A percentile compares a stretch with the other conserved stretches of the same genome.
Evolutionary conservation across 2,113 vertebrate genomes (phyloP).

Genomic region (Corapipo altera): DNA sequence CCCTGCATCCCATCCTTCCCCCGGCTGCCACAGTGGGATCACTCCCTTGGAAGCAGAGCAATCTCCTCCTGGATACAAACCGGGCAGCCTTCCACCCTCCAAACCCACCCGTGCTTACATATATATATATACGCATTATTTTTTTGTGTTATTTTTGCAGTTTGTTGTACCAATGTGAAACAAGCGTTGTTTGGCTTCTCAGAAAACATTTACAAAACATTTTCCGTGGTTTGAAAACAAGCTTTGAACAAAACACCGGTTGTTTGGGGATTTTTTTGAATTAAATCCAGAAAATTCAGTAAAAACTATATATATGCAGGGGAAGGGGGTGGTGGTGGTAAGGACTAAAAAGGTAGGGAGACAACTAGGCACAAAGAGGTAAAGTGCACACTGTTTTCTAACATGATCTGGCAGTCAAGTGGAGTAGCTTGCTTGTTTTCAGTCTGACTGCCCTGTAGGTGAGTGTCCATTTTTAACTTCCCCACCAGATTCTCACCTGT

Average conservation of each 20-base stretch:
- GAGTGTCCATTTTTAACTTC: neutral
- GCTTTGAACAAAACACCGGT: neutral
- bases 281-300: neutral
- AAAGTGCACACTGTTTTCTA: neutral
- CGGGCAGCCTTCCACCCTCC: neutral
- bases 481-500: neutral
- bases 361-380: neutral
- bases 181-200: neutral
- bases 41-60: neutral
- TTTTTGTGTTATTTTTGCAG: neutral
- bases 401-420: neutral
- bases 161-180: neutral
- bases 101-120: neutral
- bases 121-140: too few relatives aligned
- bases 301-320: neutral
- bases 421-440: neutral
- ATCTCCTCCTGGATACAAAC: neutral
- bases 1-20: neutral
- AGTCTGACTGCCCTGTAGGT: neutral
- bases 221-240: neutral
- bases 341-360: neutral
- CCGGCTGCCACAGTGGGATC: fast-evolving
- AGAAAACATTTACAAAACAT: neutral
- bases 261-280: neutral
- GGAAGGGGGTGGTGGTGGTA: neutral